phyloP scores from a whole-genome alignment of 2,888 invertebrate genomes.

The Taphrorychus bicolor region DNA sequence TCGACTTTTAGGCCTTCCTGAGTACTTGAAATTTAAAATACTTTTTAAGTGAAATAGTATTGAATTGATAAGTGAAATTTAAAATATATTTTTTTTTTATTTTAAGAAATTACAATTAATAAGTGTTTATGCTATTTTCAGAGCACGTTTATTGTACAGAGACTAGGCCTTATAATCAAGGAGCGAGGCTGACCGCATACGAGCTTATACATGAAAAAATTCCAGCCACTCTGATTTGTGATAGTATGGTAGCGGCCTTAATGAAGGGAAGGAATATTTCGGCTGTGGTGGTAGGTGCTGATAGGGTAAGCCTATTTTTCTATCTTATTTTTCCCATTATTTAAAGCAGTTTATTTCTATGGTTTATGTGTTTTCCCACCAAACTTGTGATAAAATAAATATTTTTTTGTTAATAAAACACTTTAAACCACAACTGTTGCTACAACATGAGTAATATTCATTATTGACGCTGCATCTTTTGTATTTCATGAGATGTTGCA shows the following conservation, averaged over 20 bases:
- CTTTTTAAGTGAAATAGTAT: too few species aligned
- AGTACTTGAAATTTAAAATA: too few species aligned
- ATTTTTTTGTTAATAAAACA: too few species aligned
- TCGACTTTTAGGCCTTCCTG: too few species aligned
- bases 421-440: too few species aligned
- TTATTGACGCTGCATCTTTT: too few species aligned
- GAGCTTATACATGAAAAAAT: constrained; percentile 93
- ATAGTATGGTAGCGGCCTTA: constrained; percentile 92
- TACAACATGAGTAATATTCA: too few species aligned
- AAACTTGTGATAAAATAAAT: too few species aligned
- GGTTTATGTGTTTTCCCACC: too few species aligned
- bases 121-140: constrained; percentile 55
- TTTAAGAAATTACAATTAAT: background rate
- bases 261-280: constrained; percentile 84
- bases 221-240: constrained; percentile 91
- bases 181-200: constrained; percentile 93
- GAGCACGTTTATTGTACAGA: constrained; percentile 95
- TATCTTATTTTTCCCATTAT: background rate
- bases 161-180: constrained; percentile 98
- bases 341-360: too few species aligned
- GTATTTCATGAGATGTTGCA: too few species aligned
- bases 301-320: constrained; percentile 69
- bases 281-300: constrained; percentile 97
- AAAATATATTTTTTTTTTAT: background rate
- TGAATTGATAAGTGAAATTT: too few species aligned